phyloP scores from a whole-genome alignment of 2,888 invertebrate genomes.

The Eilema depressum region DNA sequence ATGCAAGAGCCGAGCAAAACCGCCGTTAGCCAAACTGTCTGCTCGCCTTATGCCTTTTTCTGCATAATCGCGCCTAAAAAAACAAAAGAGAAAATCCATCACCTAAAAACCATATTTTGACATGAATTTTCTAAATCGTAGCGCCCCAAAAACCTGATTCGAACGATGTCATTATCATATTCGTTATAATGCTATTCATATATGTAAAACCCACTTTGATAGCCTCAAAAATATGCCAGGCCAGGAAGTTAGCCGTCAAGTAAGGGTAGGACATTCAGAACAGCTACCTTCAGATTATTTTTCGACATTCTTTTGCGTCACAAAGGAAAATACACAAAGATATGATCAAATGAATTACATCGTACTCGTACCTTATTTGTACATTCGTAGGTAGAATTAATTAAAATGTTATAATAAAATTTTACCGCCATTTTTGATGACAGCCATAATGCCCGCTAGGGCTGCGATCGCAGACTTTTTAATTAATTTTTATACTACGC shows the following conservation, averaged over 20 bases:
- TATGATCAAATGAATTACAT: slow-evolving; percentile 29
- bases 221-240: neutral
- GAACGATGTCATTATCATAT: slow-evolving; percentile 6
- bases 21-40: too few relatives aligned
- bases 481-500: neutral
- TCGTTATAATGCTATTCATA: slow-evolving; percentile 1
- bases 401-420: slow-evolving; percentile 45
- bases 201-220: slow-evolving; percentile 7
- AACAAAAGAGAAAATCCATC: neutral
- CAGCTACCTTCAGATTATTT: neutral
- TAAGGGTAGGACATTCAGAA: neutral
- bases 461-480: slow-evolving; percentile 13
- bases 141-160: neutral
- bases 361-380: slow-evolving; percentile 14
- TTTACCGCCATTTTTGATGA: slow-evolving; percentile 36
- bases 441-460: slow-evolving; percentile 26
- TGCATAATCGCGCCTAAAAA: too few relatives aligned
- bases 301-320: slow-evolving; percentile 9
- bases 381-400: slow-evolving; percentile 31
- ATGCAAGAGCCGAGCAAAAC: too few relatives aligned
- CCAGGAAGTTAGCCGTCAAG: slow-evolving; percentile 8
- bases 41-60: too few relatives aligned
- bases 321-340: slow-evolving; percentile 12
- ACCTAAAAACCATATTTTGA: neutral
- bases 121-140: neutral